Conservation (phyloP, 2,888 invertebrate genomes). For the Metellina segmentata region DNA sequence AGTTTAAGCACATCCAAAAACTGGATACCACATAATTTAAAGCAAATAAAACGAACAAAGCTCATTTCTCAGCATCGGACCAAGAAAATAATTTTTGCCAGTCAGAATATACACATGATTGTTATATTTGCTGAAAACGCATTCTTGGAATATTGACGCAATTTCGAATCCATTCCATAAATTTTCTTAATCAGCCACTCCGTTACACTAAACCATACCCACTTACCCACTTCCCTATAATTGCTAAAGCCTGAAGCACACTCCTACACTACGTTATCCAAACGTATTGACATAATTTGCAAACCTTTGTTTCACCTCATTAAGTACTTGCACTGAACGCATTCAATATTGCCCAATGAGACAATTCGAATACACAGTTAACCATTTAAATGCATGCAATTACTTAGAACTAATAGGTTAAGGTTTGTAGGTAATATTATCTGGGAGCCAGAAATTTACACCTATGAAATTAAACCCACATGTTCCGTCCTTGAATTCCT, state of each 20-base stretch:
- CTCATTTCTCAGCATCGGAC: too few relatives aligned
- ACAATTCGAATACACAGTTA: background rate
- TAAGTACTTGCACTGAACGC: background rate
- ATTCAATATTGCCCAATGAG: too few relatives aligned
- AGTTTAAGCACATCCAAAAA: too few relatives aligned
- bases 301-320: background rate
- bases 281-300: background rate
- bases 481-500: too few relatives aligned
- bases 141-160: background rate
- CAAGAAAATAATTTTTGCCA: too few relatives aligned
- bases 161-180: background rate
- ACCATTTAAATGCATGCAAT: background rate
- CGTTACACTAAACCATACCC: conserved; percentile 1
- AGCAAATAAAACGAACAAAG: too few relatives aligned
- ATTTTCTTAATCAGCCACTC: conserved; percentile 3
- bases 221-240: background rate
- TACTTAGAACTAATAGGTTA: background rate
- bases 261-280: background rate
- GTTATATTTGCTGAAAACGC: background rate
- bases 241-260: conserved; percentile 12
- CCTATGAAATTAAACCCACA: too few relatives aligned
- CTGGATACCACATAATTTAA: too few relatives aligned
- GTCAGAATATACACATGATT: background rate
- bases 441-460: background rate
- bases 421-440: background rate